Evolutionary conservation across 2,888 invertebrate genomes (phyloP).

Genomic region (Xanthorhoe spadicearia): DNA sequence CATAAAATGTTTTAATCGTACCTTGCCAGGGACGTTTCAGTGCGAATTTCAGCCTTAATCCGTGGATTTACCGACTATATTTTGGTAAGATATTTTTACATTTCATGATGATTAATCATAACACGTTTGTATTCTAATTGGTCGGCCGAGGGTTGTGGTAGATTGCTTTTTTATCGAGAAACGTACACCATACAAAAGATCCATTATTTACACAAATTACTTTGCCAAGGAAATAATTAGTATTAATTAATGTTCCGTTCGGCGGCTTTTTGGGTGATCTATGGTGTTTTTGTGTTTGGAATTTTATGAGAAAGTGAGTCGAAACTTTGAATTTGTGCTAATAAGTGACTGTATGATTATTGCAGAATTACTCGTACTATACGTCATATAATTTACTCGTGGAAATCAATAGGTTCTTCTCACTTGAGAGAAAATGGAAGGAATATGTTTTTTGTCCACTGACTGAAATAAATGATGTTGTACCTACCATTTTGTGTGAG

Average conservation of each 20-base stretch:
- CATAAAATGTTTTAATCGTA: slow-evolving; percentile 30
- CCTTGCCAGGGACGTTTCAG: not conserved
- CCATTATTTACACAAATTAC: slow-evolving; percentile 83
- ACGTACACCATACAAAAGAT: slow-evolving; percentile 66
- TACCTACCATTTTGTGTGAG: no score
- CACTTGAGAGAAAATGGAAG: no score
- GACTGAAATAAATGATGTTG: no score
- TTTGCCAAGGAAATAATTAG: slow-evolving; percentile 77
- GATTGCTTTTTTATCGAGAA: slow-evolving; percentile 76
- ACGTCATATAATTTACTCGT: no score
- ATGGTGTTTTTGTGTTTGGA: not conserved
- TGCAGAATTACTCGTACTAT: no score
- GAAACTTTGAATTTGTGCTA: not conserved
- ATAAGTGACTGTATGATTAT: not conserved
- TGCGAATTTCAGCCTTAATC: not conserved
- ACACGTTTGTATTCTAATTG: slow-evolving; percentile 71
- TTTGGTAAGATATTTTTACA: slow-evolving; percentile 7
- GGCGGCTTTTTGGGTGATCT: not conserved
- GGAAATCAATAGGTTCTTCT: no score
- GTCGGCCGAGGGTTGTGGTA: slow-evolving; percentile 59
- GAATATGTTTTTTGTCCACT: no score
- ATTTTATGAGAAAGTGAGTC: not conserved
- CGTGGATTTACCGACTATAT: slow-evolving; percentile 7
- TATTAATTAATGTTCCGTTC: slow-evolving; percentile 74
- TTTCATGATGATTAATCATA: slow-evolving; percentile 65